These are phyloP conservation scores for Epinotia nisella DNA, from an alignment of 2,888 invertebrate genomes.

Conservation along the genomic window DNA sequence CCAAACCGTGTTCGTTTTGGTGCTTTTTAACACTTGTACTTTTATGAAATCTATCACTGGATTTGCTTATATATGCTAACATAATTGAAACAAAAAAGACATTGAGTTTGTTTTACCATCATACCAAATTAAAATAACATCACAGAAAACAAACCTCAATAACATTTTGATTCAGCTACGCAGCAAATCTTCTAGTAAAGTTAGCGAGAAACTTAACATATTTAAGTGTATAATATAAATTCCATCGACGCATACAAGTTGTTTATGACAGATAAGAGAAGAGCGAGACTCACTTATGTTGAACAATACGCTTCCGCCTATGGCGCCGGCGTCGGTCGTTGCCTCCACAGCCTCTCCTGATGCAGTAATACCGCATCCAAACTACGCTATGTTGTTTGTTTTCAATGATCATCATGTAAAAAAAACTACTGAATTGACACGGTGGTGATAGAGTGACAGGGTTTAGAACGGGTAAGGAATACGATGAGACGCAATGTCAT, in stretches of 20 bases:
- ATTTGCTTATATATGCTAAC: background rate
- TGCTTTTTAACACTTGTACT: slow-evolving; percentile 20
- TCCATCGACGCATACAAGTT: slow-evolving; percentile 16
- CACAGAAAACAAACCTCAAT: too few relatives aligned
- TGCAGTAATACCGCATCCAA: slow-evolving; percentile 7
- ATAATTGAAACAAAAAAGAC: slow-evolving; percentile 7
- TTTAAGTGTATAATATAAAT: slow-evolving; percentile 9
- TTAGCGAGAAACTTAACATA: background rate
- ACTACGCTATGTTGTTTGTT: background rate
- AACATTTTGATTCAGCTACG: too few relatives aligned
- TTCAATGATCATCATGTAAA: background rate
- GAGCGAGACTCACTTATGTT: slow-evolving; percentile 40
- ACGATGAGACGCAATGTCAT: too few relatives aligned
- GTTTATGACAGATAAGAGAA: slow-evolving; percentile 53
- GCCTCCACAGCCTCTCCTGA: slow-evolving; percentile 19
- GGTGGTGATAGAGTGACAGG: too few relatives aligned
- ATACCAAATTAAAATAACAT: too few relatives aligned
- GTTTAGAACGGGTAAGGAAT: too few relatives aligned
- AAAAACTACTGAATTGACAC: background rate
- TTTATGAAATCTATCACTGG: background rate
- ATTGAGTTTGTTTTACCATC: background rate
- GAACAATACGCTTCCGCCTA: slow-evolving; percentile 70
- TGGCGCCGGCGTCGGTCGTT: slow-evolving; percentile 57
- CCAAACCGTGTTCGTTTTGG: slow-evolving; percentile 43
- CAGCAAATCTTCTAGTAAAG: too few relatives aligned